Evolutionary conservation across 2,797 vertebrate species (phyloP), one percentile per base, ranked within the genome.

Genomic region (Phataginus tricuspis): DNA sequence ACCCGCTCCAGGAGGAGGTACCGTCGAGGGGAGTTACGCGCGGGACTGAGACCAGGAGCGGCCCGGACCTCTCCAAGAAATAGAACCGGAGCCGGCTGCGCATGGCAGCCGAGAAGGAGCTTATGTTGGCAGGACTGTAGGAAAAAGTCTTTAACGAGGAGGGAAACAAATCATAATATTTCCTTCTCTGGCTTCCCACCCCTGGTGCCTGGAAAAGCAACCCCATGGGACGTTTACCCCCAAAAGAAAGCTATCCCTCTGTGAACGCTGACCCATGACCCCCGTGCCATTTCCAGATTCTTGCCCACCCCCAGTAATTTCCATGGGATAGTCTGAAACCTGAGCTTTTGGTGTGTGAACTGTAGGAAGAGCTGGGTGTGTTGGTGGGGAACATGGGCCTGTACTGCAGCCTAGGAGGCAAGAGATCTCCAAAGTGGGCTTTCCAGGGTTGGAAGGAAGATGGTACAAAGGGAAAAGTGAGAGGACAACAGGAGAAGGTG

Each of bases 101-200:
- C 98, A 97, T 98, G 98, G 98, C 98, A 98, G 98, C 98, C 97
- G 97, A 97, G 98, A 94, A 97, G 96, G 96, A 98, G 98, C 98
- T 99, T 98, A 96, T 97, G 91, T 98, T 99, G 98, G 98, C 98
- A 98, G 72, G 93, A 88, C 88, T 97, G 96, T 97, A 98, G 98
- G 98, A 98, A 99, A 99, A 98, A 98, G 97, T 95, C 94, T 98
- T 98, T 96, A 98, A 98, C 98, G 98, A 98, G 97, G 98, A 98
- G 98, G 98, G 98, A 98, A 98, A 98, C 98, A 98, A 98, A 97
- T 97, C 97, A 97, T 97, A 98, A 98, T 97, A 98, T 97, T 98
- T 98, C 97, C 98, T 98, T 96, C 98, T 97, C 98, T 94, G 96
- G 96, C 98, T 96, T 97, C 89, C 89, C 85, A 94, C 92, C 88